phyloP scores from a whole-genome alignment of 2,113 vertebrate genomes.

The Mirounga angustirostris region DNA sequence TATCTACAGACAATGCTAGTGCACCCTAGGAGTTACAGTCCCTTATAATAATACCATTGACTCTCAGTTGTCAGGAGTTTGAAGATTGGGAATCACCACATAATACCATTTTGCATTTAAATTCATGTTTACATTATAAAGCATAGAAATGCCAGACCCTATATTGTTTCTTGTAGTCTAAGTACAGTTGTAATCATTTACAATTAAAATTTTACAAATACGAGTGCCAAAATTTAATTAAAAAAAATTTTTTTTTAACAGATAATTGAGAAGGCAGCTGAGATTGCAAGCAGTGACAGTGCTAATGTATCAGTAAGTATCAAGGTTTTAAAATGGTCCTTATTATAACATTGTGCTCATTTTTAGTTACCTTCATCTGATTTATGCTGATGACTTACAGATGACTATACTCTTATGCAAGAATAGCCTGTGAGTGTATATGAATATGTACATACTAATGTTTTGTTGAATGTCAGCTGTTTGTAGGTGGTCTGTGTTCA shows the following conservation, averaged over 20 bases:
- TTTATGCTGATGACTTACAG: not conserved
- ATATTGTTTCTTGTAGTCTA: not conserved
- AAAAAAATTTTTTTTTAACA: conserved; percentile 77
- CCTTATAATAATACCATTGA: not conserved
- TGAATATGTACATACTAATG: not conserved
- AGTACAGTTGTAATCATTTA: conserved; percentile 1
- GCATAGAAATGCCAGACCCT: not conserved
- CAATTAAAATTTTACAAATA: conserved; percentile 30
- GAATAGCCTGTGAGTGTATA: not conserved
- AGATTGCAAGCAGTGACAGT: conserved; percentile 93
- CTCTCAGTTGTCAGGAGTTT: not conserved
- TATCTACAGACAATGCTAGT: not conserved
- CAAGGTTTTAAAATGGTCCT: conserved; percentile 20
- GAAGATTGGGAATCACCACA: not conserved
- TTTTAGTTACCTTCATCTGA: not conserved
- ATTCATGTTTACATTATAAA: conserved; percentile 43
- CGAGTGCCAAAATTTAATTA: not conserved
- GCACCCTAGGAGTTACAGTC: not conserved
- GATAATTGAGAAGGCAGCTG: conserved; percentile 99
- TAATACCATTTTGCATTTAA: conserved; percentile 30
- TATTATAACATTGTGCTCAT: not conserved
- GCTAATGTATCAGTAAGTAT: conserved; percentile 92
- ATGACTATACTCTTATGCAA: not conserved
- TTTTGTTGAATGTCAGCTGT: not conserved
- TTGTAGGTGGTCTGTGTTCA: not conserved